Percentiles rank a stretch among this genome's conserved stretches.
These are phyloP conservation scores for Agrochola litura DNA, from an alignment of 2,888 invertebrate species.

Conservation along the genomic window DNA sequence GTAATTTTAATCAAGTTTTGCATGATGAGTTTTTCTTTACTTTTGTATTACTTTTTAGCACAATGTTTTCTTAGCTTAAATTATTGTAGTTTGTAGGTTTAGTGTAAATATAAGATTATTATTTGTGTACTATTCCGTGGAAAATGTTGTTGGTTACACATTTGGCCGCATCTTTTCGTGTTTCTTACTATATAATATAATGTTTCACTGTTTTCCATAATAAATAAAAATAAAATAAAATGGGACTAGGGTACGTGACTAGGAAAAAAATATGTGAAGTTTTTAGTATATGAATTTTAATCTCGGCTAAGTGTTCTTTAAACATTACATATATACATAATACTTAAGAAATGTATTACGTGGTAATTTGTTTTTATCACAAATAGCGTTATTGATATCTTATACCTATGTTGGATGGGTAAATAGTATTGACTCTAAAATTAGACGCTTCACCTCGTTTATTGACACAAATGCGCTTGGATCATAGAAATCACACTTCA, in stretches of 20 bases:
- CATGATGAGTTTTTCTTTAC: no score
- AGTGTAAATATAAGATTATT: no score
- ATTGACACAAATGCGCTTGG: slow-evolving; percentile 6
- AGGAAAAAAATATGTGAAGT: background rate
- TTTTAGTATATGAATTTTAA: background rate
- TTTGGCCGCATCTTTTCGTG: no score
- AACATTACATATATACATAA: background rate
- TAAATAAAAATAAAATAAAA: no score
- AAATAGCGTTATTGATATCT: background rate
- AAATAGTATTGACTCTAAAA: background rate
- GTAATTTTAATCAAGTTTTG: no score
- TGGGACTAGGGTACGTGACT: background rate
- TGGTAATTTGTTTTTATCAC: background rate
- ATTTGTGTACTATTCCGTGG: no score
- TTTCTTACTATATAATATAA: no score
- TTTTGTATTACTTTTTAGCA: no score
- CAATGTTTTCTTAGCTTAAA: no score
- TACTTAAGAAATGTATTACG: slow-evolving; percentile 12
- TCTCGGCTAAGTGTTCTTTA: slow-evolving; percentile 15
- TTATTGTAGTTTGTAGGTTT: no score
- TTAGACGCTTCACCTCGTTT: slow-evolving; percentile 15
- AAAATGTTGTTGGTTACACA: no score
- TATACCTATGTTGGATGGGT: background rate
- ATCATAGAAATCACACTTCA: slow-evolving; percentile 31
- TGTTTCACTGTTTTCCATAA: no score